Conservation (phyloP, 2,797 vertebrate species). For the Eremophila alpestris region DNA sequence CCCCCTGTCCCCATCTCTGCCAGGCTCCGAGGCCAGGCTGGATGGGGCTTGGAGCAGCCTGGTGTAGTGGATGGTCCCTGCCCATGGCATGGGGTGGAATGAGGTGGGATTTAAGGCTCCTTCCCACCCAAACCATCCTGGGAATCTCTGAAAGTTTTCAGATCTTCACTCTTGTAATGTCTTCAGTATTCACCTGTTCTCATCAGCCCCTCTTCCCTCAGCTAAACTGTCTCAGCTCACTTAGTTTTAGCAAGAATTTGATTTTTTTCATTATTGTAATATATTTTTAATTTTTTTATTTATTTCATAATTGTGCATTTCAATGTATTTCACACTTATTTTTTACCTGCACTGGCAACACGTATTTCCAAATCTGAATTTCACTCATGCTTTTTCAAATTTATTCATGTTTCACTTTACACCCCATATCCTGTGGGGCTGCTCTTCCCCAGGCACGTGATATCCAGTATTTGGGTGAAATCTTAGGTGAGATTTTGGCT, state of each 20-base stretch:
- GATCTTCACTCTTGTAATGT: neutral
- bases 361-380: neutral
- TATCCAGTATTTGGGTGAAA: neutral
- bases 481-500: neutral
- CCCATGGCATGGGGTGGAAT: neutral
- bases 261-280: accelerated
- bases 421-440: neutral
- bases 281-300: neutral
- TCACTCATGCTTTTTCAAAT: neutral
- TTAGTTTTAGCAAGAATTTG: neutral
- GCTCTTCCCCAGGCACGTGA: neutral
- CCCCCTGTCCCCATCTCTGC: too few relatives aligned
- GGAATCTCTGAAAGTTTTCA: neutral
- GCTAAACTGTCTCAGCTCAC: neutral
- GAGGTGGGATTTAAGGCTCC: neutral
- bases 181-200: neutral
- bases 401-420: neutral
- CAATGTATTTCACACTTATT: neutral
- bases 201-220: neutral
- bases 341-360: neutral
- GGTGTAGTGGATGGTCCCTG: neutral
- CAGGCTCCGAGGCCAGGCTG: neutral
- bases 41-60: neutral
- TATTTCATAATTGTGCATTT: neutral
- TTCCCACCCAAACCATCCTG: neutral